Evolutionary conservation across 2,113 vertebrate species (phyloP).

Genomic region (Hippocampus comes): DNA sequence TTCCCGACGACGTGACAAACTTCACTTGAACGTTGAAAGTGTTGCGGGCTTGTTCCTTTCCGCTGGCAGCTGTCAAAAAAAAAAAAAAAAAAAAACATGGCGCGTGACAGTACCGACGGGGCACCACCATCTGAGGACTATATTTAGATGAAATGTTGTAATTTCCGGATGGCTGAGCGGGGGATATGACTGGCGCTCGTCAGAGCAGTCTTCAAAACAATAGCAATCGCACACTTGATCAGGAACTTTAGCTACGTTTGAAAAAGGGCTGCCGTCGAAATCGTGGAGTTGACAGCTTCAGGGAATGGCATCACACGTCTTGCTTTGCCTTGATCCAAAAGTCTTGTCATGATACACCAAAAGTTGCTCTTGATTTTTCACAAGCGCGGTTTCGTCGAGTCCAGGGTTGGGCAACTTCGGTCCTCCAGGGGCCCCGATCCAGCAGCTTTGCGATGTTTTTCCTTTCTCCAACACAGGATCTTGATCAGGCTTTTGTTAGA

Average conservation of each 20-base stretch:
- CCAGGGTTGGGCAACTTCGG: too few relatives aligned
- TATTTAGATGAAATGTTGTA: constrained; percentile 79
- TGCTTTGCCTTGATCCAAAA: background rate
- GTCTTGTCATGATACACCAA: background rate
- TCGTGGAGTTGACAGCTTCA: background rate
- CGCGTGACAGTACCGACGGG: constrained; percentile 59
- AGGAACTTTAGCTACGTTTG: constrained; percentile 45
- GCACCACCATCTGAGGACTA: constrained; percentile 72
- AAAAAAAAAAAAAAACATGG: constrained; percentile 66
- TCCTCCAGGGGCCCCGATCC: too few relatives aligned
- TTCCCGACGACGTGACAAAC: constrained; percentile 67
- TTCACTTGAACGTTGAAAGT: constrained; percentile 70
- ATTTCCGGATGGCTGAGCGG: constrained; percentile 67
- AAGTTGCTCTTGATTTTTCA: background rate
- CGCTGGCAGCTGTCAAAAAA: constrained; percentile 78
- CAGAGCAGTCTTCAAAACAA: constrained; percentile 58
- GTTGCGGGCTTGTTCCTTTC: constrained; percentile 69
- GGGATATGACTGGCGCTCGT: constrained; percentile 48
- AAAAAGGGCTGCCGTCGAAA: constrained; percentile 17
- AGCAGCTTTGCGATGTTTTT: too few relatives aligned
- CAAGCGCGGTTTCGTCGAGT: background rate
- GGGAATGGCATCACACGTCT: background rate
- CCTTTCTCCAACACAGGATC: too few relatives aligned
- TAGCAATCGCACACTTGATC: constrained; percentile 51
- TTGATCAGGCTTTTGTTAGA: too few relatives aligned